These are phyloP conservation scores for Clavelina lepadiformis DNA, from an alignment of 23 tunicate species.

Conservation along the genomic window DNA sequence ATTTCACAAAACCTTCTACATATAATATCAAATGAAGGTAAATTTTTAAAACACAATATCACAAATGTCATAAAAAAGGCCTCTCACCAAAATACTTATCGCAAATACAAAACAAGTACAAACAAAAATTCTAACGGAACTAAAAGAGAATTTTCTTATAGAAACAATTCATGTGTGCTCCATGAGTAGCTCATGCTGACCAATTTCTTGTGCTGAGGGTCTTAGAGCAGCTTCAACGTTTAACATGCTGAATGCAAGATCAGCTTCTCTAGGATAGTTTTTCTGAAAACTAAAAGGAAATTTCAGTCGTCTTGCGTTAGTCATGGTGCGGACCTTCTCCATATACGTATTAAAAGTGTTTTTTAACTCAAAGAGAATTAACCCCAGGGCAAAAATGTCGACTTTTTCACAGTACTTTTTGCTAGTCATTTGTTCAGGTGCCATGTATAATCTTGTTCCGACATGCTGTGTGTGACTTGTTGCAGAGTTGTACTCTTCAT, in stretches of 20 bases:
- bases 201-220: slow-evolving; percentile 55
- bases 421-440: slow-evolving; percentile 93
- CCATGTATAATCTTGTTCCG: slow-evolving; percentile 91
- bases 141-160: too few species aligned
- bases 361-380: slow-evolving; percentile 61
- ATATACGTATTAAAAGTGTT: slow-evolving; percentile 69
- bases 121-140: too few species aligned
- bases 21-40: too few species aligned
- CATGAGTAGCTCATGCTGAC: slow-evolving; percentile 29
- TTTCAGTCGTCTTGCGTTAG: slow-evolving; percentile 54
- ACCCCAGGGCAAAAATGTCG: slow-evolving; percentile 86
- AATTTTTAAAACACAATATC: too few species aligned
- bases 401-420: slow-evolving; percentile 66
- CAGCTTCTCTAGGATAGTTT: slow-evolving; percentile 31
- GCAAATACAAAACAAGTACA: too few species aligned
- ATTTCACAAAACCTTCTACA: too few species aligned
- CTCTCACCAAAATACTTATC: too few species aligned
- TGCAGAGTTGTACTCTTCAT: slow-evolving; percentile 5
- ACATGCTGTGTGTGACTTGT: slow-evolving; percentile 83
- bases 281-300: slow-evolving; percentile 39
- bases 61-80: too few species aligned
- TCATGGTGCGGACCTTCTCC: slow-evolving; percentile 57
- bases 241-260: slow-evolving; percentile 44
- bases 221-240: slow-evolving; percentile 23
- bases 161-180: too few species aligned